Evolutionary conservation across 2,888 invertebrate genomes (phyloP), one percentile per base, ranked within the genome.

Genomic region (Cephus sareptanus): DNA sequence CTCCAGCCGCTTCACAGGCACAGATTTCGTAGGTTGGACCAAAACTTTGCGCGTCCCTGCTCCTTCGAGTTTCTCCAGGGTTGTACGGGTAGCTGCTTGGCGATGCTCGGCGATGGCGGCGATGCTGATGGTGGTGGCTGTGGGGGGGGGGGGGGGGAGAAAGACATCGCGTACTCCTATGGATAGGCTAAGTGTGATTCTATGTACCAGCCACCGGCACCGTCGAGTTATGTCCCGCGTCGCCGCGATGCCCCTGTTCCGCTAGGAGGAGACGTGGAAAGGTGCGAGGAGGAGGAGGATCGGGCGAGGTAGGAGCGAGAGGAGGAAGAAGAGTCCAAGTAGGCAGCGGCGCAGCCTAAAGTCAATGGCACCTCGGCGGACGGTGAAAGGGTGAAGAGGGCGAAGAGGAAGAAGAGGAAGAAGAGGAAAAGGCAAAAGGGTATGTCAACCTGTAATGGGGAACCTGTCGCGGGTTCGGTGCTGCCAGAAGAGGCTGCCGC

Each of bases 21-120:
- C 23, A 23, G 56, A 56, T 56, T 23, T 56, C 56, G 56, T 15
- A 56, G 56, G 6, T 1, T 15, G 40, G 15, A 40, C 15, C 23
- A 23, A 23, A 23, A 2, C 75, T 75, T 34, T 12, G 76, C 81
- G 83, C 84, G 85, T 82, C 81, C 81, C 84, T 85, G 83, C 81
- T 73, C 75, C 79, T 77, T 75, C 82, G 83, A 83, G 81, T 80
- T 73, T 76, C 79, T 77, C 74, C 77, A 80, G 82, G 86, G 86
- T 86, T 86, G 34, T 1, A 86, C 83, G 85, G 86, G 85, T 85
- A 83, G 85, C 86, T 85, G 84, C 80, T 69, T 23, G 40, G 6
- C 1, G 40, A 40, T 40, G 40, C 6, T 40, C 23, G 23, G 31
- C 9, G 31, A 34, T 34, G 33, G 71, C 71, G 33, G 71, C 56